Base-by-base conservation (phyloP, 2,888 invertebrate species). In the Drosophila dives region DNA sequence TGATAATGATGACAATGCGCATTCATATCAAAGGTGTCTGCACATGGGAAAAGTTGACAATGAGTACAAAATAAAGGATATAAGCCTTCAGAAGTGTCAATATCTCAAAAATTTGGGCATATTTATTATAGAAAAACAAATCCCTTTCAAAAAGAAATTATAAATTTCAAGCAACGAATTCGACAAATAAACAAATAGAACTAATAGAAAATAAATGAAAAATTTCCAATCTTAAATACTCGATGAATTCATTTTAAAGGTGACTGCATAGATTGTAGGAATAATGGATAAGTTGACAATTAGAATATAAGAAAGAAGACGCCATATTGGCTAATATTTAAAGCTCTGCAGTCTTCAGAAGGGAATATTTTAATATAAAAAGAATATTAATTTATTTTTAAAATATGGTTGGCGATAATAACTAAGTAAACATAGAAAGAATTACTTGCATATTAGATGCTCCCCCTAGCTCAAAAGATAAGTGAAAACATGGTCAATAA, bases 21-120 rank as follows among this genome's bases (percentile, higher is more conserved):
- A 32, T 45, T 45, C 32, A 32, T 36, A 29, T 20, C 12, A 38
- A n/a, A 53, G 64, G 36, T 45, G 64, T 59, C 15, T 59, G 8
- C n/a, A 8, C 17, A 36, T 29, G 36, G 7, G 8, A 26, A n/a
- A 40, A n/a, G n/a, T 11, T n/a, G 10, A 45, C 8, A 45, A 45
- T 45, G 45, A 15, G 15, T 1, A 26, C 12, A 4, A 1, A 10
- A 26, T 10, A 26, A 4, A 45, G 8, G 7, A 7, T 23, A 23
- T 4, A 45, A 45, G 4, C 3, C 20, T 4, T 26, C 49, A 5
- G 5, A 51, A 33, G 2, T 50, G 3, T 12, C 32, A 48, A 42
- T 11, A 11, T 32, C 29, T 32, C n/a, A n/a, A 40, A n/a, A 40
- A 10, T 20, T 42, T 42, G n/a, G 6, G 1, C 42, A 20, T 1